These are phyloP conservation scores for Malurus elegans DNA, from an alignment of 2,113 vertebrate genomes.

Conservation along the genomic window DNA sequence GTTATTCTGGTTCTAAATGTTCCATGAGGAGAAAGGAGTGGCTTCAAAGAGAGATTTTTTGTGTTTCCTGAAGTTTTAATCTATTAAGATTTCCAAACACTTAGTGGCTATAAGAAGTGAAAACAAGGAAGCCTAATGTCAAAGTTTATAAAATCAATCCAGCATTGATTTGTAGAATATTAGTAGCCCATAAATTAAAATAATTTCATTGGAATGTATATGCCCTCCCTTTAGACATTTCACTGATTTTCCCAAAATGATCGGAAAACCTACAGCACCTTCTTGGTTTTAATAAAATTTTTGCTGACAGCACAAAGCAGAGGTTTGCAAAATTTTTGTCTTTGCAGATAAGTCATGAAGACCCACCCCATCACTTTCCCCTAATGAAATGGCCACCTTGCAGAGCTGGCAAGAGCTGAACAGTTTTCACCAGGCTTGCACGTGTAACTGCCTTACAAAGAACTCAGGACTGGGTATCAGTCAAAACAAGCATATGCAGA, in stretches of 20 bases:
- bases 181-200: background rate
- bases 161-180: background rate
- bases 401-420: background rate
- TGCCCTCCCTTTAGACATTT: background rate
- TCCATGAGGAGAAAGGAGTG: background rate
- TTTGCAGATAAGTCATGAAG: background rate
- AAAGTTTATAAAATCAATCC: background rate
- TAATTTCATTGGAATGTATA: background rate
- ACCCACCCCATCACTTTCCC: background rate
- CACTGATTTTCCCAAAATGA: background rate
- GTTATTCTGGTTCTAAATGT: background rate
- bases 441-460: background rate
- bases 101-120: background rate
- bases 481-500: constrained; percentile 5
- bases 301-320: background rate
- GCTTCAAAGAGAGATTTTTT: background rate
- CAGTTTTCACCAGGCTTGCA: background rate
- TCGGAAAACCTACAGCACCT: background rate
- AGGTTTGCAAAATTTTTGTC: background rate
- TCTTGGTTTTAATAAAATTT: background rate
- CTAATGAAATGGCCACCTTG: background rate
- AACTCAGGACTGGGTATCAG: background rate
- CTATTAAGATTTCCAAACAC: background rate
- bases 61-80: background rate
- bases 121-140: background rate